Conservation (phyloP, 1,140 invertebrate genomes). For the Drosophila pandora region DNA sequence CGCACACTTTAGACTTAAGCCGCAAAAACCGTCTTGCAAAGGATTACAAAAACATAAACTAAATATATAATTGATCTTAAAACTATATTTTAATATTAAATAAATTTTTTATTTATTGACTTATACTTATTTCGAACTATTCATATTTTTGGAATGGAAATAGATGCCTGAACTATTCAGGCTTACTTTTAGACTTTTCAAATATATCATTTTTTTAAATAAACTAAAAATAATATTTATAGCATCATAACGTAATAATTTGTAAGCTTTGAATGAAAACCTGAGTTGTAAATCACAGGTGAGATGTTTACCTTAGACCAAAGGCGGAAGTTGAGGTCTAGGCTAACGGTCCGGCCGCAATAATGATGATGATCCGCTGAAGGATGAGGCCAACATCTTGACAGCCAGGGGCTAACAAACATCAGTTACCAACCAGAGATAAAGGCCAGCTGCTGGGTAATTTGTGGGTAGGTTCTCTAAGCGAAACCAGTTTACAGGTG, state of each 20-base stretch:
- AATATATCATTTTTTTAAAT: no score
- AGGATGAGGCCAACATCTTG: slow-evolving; percentile 52
- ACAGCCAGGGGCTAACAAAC: slow-evolving; percentile 46
- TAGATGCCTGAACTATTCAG: no score
- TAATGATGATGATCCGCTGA: slow-evolving; percentile 54
- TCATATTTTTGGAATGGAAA: background rate
- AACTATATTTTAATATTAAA: background rate
- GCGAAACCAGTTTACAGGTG: slow-evolving; percentile 61
- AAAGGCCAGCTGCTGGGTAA: slow-evolving; percentile 55
- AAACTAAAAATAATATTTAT: no score
- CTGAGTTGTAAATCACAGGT: background rate
- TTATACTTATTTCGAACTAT: background rate
- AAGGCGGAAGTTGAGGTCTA: slow-evolving; percentile 28
- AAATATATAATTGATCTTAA: background rate
- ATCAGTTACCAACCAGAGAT: slow-evolving; percentile 41
- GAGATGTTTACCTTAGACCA: slow-evolving; percentile 13
- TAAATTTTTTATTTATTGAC: background rate
- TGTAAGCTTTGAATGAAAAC: background rate
- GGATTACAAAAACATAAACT: slow-evolving; percentile 17
- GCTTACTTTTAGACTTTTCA: no score
- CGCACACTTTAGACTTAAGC: slow-evolving; percentile 45
- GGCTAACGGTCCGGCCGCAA: slow-evolving; percentile 1
- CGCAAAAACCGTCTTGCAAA: slow-evolving; percentile 22
- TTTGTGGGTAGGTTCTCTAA: slow-evolving; percentile 39
- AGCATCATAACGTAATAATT: no score